Percentiles rank a stretch among this genome's conserved stretches.
Conservation (phyloP, 1,140 invertebrate species). For the Aphis craccivora region DNA sequence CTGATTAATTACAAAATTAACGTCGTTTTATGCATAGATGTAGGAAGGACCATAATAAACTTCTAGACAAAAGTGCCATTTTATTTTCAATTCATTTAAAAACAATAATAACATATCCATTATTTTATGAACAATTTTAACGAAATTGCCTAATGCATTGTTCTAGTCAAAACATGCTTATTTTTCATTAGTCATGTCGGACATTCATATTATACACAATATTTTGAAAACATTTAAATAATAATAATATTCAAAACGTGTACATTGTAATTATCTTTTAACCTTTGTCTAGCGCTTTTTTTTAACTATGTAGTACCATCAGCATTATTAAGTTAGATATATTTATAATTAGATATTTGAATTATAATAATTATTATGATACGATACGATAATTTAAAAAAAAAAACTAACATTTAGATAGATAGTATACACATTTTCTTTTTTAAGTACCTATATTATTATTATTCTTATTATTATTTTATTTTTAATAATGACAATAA, state of each 20-base stretch:
- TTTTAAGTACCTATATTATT: slow-evolving; percentile 28
- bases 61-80: slow-evolving; percentile 52
- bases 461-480: slow-evolving; percentile 11
- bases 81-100: slow-evolving; percentile 32
- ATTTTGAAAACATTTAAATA: slow-evolving; percentile 25
- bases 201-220: slow-evolving; percentile 43
- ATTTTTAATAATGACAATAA: slow-evolving; percentile 55
- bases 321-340: slow-evolving; percentile 49
- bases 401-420: slow-evolving; percentile 34
- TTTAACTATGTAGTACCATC: slow-evolving; percentile 47
- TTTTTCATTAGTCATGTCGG: slow-evolving; percentile 40
- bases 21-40: slow-evolving; percentile 12
- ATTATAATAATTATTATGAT: slow-evolving; percentile 48
- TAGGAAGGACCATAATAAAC: slow-evolving; percentile 19
- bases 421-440: slow-evolving; percentile 28
- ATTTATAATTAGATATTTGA: slow-evolving; percentile 48
- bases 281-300: slow-evolving; percentile 55
- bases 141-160: background rate
- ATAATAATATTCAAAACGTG: slow-evolving; percentile 40
- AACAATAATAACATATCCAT: slow-evolving; percentile 48
- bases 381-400: slow-evolving; percentile 32
- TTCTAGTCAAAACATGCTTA: slow-evolving; percentile 53
- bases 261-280: slow-evolving; percentile 53
- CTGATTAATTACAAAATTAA: slow-evolving; percentile 52
- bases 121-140: slow-evolving; percentile 21